phyloP scores from a whole-genome alignment of 2,888 invertebrate genomes.

The Pterobdella sp. region DNA sequence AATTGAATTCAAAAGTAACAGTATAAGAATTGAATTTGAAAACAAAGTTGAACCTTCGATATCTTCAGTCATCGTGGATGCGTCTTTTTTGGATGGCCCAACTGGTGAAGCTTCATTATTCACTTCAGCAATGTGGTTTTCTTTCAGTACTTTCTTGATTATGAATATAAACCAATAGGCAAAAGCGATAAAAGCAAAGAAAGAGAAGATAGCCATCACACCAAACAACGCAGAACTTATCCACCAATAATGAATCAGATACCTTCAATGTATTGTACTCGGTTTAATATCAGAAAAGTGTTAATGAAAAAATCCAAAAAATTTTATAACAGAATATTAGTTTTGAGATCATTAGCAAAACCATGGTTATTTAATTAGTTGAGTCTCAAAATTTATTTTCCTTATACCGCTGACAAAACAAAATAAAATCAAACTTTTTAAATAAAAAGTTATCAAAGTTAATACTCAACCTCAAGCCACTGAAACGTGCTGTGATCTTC shows the following conservation, averaged over 20 bases:
- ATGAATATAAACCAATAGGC: neutral
- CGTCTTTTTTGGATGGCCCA: too few species aligned
- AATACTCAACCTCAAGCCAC: neutral
- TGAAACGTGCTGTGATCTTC: neutral
- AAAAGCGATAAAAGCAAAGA: constrained; percentile 51
- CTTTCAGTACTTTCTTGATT: constrained; percentile 3
- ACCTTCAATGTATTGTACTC: constrained; percentile 44
- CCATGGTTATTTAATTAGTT: too few species aligned
- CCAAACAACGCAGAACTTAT: constrained; percentile 53
- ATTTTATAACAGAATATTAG: neutral
- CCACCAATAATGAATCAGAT: constrained; percentile 59
- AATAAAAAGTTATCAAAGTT: too few species aligned
- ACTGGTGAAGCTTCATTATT: constrained; percentile 53
- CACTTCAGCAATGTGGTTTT: constrained; percentile 37
- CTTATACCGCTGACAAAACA: too few species aligned
- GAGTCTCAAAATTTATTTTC: too few species aligned
- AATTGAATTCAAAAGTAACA: too few species aligned
- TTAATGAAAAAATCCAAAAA: neutral
- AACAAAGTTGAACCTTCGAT: too few species aligned
- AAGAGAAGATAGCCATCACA: constrained; percentile 54
- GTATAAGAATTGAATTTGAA: too few species aligned
- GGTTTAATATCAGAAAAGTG: neutral
- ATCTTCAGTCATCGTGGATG: too few species aligned
- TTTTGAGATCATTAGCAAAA: too few species aligned
- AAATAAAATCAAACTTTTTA: too few species aligned